Percentiles rank a stretch among this genome's conserved stretches.
Evolutionary conservation across 2,888 invertebrate genomes (phyloP).

Genomic region (Netelia virgata): DNA sequence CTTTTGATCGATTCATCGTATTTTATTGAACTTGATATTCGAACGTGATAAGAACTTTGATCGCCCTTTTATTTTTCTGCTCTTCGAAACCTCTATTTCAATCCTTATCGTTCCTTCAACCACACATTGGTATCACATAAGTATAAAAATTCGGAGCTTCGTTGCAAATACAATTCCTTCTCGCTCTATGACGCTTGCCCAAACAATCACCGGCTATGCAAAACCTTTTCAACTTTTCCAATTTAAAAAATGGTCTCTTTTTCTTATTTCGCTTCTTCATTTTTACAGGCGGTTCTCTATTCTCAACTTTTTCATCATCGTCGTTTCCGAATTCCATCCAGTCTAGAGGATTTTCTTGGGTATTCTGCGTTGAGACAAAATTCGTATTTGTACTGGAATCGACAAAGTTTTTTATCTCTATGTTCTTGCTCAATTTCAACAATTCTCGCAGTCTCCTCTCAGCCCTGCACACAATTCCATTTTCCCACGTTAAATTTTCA

Average conservation of each 20-base stretch:
- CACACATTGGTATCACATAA: constrained; percentile 35
- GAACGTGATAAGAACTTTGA: not conserved
- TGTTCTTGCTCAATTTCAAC: constrained; percentile 41
- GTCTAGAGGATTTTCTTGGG: not conserved
- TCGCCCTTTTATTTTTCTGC: not conserved
- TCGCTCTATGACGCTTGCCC: constrained; percentile 15
- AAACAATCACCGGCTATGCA: constrained; percentile 42
- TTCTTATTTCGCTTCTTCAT: not conserved
- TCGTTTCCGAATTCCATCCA: not conserved
- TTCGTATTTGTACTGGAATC: constrained; percentile 8
- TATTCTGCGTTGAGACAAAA: not conserved
- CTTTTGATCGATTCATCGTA: not conserved
- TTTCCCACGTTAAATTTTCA: constrained; percentile 18
- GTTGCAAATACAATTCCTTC: not conserved
- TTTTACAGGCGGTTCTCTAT: not conserved
- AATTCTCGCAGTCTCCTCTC: constrained; percentile 48
- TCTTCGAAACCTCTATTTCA: not conserved
- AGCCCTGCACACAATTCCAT: constrained; percentile 26
- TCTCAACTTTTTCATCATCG: not conserved
- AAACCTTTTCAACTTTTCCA: constrained; percentile 39
- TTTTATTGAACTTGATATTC: not conserved
- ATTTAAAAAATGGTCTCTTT: not conserved
- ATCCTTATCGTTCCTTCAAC: not conserved
- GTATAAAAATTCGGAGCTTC: constrained; percentile 43
- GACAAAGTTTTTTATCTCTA: not conserved